Base-by-base conservation (phyloP, 2,797 vertebrate genomes). In the Chromobotia macracanthus region DNA sequence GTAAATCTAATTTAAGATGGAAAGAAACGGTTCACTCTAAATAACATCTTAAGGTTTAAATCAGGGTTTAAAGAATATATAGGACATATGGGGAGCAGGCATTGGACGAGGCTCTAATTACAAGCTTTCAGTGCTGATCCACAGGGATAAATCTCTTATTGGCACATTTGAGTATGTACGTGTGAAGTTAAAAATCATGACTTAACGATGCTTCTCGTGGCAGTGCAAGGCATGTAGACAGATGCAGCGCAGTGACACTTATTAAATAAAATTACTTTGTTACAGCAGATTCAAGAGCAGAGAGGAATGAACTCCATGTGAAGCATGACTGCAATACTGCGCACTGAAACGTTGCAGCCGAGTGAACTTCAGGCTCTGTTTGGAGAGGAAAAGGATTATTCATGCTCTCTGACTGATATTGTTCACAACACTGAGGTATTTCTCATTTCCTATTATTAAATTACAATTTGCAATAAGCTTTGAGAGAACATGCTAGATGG, bases 1-100 rank as follows among this genome's bases (percentile, higher is more conserved):
- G 64, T 86, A 86, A 90, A 91, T 87, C 83, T 87, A 84, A 91
- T 90, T 88, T 86, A 44, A 71, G 51, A 28, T 80, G 75, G 80
- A 67, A 56, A 70, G 55, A 72, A 75, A 72, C 79, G n/a, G 77
- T 75, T 84, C 80, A 79, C 82, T 84, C 71, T 61, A 15, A 78
- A 77, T 86, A 81, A 41, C 13, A 76, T 78, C 82, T 77, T 75
- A 68, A 35, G 70, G 60, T 31, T 58, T 83, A 56, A 77, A 64
- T 55, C 75, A 53, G 15, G 48, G 80, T 84, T 85, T 86, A 80
- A 67, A 82, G 75, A 2, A 50, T 51, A 61, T 53, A 23, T 41
- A 10, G 56, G 70, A 86, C 89, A 89, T 85, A 85, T 90, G 74
- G 90, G 25, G 84, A 79, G 77, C 88, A 88, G 84, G 67, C 61